Evolutionary conservation across 2,797 vertebrate genomes (phyloP), one percentile per base, ranked within the genome.

Genomic region (Smutsia gigantea): DNA sequence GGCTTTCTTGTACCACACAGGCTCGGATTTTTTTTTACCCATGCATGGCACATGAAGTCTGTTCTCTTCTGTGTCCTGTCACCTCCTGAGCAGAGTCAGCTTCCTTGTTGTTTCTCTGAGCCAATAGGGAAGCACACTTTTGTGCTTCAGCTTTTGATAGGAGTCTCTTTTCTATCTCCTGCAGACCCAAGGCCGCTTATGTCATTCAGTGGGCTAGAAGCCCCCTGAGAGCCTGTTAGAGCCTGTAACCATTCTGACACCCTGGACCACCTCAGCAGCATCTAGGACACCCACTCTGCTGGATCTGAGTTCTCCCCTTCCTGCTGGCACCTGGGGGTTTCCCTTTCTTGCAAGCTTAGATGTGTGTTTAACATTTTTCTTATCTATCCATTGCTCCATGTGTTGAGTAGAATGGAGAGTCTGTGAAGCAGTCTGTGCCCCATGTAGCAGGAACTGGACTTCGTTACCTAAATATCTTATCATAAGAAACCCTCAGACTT

Each of bases 31-130:
- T 21, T 2, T 78, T 21, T 49, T 39, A 17, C 51, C 14, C 0
- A 1, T 19, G 46, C 1, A 0, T 9, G 57, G 37, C 42, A 7
- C 31, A 1, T 0, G 37, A 29, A 29, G 11, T 57, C 29, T 63
- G 0, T 5, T 57, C 31, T 6, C 18, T n/a, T 15, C 8, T 17
- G 18, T 2, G 0, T 4, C 46, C 42, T 37, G 19, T 25, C 27
- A 5, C 66, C 55, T 79, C 64, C 55, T 59, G 11, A 5, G 39
- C 42, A 39, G 61, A 72, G 13, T 10, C n/a, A 4, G 0, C 10
- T 13, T 71, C 81, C 86, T 46, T 25, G 27, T 25, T 34, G 55
- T 7, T n/a, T 37, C 18, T 78, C 42, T 14, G 79, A 39, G n/a
- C 15, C 72, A 23, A 0, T 13, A 14, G 46, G 69, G 72, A 71